Evolutionary conservation across 2,888 invertebrate genomes (phyloP), one percentile per base, ranked within the genome.

Genomic region (Chorisops tibialis): DNA sequence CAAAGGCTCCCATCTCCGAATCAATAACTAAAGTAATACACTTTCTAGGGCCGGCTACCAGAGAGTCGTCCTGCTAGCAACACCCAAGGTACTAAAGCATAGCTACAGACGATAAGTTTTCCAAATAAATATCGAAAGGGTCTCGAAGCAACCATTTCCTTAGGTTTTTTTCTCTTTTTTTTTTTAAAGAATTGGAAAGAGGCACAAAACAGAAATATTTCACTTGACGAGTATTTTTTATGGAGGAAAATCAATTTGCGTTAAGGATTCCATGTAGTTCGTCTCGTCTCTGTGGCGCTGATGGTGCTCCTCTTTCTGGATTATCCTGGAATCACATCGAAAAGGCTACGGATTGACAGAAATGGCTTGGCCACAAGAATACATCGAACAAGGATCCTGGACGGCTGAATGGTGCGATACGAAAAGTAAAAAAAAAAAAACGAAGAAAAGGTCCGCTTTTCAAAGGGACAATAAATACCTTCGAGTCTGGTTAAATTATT

Each of bases 401-500:
- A 30, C 9, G 9, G n/a, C 9, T 30, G 30, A 30, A 30, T 30
- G 30, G 9, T 9, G 30, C 30, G 30, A 30, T 30, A 30, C 30
- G 30, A 30, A 30, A 30, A 22, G 6, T 22, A 9, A 45, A 45
- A 21, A 45, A 45, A 45, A 14, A 18, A 3, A 5, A 45, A 11
- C 16, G 19, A n/a, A 9, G 16, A 24, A 14, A 21, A 4, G 19
- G 11, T 21, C 14, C n/a, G 3, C 16, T 4, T 5, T 6, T 16
- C 11, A 2, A 16, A 14, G 35, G 35, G 18, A 35, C 50, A 35
- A 50, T 37, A 35, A 50, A 50, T 50, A 35, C 30, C 35, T 50
- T 50, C 16, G 50, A 50, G 37, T 7, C 37, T 50, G 35, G 50
- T 50, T 50, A 50, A 35, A 50, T 50, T 50, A 50, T 50, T 50